Percentiles rank a stretch among this genome's conserved stretches.
These are phyloP conservation scores for Cetoscarus ocellatus DNA, from an alignment of 2,797 vertebrate species.

Conservation along the genomic window DNA sequence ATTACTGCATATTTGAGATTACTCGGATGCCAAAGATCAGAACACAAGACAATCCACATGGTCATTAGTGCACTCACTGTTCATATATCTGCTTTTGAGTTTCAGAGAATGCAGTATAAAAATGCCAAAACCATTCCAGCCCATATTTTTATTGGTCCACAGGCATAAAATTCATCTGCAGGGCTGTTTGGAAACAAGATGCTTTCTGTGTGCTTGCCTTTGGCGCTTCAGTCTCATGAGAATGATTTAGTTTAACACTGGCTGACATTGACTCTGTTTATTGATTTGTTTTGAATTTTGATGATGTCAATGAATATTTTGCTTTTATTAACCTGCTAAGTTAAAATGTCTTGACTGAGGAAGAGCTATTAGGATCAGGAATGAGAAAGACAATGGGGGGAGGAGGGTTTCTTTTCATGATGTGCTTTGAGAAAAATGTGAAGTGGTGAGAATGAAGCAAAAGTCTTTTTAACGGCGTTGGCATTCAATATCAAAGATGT, in stretches of 20 bases:
- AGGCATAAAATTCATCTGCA: constrained; percentile 73
- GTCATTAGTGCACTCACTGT: constrained; percentile 16
- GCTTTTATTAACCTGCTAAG: constrained; percentile 47
- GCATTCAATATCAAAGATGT: too few species aligned
- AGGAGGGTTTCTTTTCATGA: too few species aligned
- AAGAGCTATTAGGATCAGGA: too few species aligned
- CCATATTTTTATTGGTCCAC: constrained; percentile 65
- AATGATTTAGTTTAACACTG: constrained; percentile 70
- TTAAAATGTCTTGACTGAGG: constrained; percentile 35
- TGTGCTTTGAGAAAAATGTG: too few species aligned
- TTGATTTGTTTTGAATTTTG: constrained; percentile 47
- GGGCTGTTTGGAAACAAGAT: constrained; percentile 71
- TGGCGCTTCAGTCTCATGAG: constrained; percentile 70
- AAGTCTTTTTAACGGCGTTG: too few species aligned
- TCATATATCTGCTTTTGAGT: constrained; percentile 84
- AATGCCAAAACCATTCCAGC: constrained; percentile 68
- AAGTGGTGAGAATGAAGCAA: too few species aligned
- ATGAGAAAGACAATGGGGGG: too few species aligned
- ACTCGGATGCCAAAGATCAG: background rate
- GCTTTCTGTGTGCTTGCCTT: constrained; percentile 80
- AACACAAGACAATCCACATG: constrained; percentile 1
- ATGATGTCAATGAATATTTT: constrained; percentile 45
- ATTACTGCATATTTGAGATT: constrained; percentile 1
- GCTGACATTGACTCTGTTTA: constrained; percentile 62
- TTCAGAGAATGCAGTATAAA: constrained; percentile 68